Percentiles rank a stretch among this genome's conserved stretches.
These are phyloP conservation scores for Oasisia sp. DNA, from an alignment of 2,888 invertebrate species.

Conservation along the genomic window DNA sequence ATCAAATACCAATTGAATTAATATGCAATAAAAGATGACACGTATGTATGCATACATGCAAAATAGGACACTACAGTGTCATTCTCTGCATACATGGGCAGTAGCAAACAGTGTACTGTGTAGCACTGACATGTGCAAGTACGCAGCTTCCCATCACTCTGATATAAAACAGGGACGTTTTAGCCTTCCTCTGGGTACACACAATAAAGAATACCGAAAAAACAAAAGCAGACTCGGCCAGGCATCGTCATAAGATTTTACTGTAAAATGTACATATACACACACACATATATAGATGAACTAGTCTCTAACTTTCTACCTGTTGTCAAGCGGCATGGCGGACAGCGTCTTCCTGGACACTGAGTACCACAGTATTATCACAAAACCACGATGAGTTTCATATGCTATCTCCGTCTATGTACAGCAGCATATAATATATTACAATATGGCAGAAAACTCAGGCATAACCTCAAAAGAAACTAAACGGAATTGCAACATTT, in stretches of 20 bases:
- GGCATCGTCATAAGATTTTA: neutral
- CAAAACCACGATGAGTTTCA: constrained; percentile 3
- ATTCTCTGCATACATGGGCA: too few relatives aligned
- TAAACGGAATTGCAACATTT: neutral
- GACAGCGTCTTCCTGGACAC: neutral
- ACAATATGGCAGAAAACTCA: constrained; percentile 12
- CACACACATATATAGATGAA: neutral
- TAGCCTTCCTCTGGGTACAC: neutral
- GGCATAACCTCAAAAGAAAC: constrained; percentile 1
- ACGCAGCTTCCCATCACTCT: neutral
- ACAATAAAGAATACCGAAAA: neutral
- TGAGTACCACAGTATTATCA: neutral
- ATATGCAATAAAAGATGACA: too few relatives aligned
- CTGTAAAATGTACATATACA: neutral
- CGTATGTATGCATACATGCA: too few relatives aligned
- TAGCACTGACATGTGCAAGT: neutral
- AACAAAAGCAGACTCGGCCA: neutral
- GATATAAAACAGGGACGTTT: neutral
- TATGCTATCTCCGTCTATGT: neutral
- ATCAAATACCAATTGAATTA: too few relatives aligned
- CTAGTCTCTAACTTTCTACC: neutral
- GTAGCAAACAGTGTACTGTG: neutral
- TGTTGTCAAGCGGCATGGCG: neutral
- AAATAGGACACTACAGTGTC: too few relatives aligned
- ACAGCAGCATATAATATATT: constrained; percentile 12